Conservation (phyloP, 2,888 invertebrate genomes). For the Pristionchus fissidentatus region DNA sequence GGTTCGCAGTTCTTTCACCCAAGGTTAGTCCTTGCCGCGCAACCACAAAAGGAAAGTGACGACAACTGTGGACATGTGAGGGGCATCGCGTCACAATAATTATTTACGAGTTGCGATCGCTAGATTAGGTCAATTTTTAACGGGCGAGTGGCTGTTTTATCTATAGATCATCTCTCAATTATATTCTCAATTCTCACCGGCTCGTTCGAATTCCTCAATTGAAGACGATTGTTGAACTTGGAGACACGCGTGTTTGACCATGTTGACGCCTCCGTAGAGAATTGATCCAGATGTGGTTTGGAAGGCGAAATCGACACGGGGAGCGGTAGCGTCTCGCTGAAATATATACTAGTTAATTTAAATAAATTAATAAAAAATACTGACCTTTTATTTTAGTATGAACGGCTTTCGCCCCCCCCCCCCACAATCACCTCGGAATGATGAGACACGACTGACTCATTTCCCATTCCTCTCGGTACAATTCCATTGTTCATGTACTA, state of each 20-base stretch:
- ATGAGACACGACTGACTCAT: too few relatives aligned
- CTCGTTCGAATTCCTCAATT: conserved; percentile 19
- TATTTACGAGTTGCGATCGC: background rate
- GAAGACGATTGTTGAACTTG: background rate
- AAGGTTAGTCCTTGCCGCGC: too few relatives aligned
- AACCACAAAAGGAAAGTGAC: too few relatives aligned
- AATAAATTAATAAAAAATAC: background rate
- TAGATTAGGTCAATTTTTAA: background rate
- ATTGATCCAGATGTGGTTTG: background rate
- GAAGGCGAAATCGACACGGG: conserved; percentile 41
- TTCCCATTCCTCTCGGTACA: too few relatives aligned
- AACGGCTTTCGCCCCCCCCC: too few relatives aligned
- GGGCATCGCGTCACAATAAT: too few relatives aligned
- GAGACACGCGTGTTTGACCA: conserved; percentile 23
- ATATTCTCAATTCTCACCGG: conserved; percentile 7
- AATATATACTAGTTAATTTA: background rate
- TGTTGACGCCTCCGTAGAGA: conserved; percentile 29
- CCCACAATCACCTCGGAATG: too few relatives aligned
- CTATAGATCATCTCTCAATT: too few relatives aligned
- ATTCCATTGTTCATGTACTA: too few relatives aligned
- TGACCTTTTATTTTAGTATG: background rate
- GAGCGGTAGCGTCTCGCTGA: background rate
- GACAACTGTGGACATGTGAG: too few relatives aligned
- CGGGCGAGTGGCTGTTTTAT: background rate
- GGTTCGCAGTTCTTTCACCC: too few relatives aligned